A percentile compares a stretch with the other conserved stretches of the same genome.
Evolutionary conservation across 2,888 invertebrate species (phyloP).

Genomic region (Protophormia terraenovae): DNA sequence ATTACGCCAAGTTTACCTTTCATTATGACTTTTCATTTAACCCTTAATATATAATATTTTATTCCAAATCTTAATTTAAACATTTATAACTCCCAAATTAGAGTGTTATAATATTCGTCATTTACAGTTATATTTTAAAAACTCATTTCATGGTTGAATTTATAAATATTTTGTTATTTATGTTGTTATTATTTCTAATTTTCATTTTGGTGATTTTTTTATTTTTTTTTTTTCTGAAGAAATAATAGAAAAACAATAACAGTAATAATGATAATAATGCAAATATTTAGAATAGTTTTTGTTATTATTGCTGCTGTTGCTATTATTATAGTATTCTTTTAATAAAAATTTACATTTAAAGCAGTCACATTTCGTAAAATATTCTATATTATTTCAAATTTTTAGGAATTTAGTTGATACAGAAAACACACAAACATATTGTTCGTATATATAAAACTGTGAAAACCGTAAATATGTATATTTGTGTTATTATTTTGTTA

Average conservation of each 20-base stretch:
- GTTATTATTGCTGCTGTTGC: neutral
- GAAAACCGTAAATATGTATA: neutral
- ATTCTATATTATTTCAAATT: neutral
- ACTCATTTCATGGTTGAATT: too few relatives aligned
- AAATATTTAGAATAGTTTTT: slow-evolving; percentile 36
- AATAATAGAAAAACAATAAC: slow-evolving; percentile 34
- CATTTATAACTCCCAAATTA: neutral
- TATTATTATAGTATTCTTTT: slow-evolving; percentile 3
- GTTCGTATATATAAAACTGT: too few relatives aligned
- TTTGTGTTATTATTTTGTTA: slow-evolving; percentile 15
- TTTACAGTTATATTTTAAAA: neutral
- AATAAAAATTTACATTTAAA: neutral
- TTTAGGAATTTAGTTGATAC: neutral
- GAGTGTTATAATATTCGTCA: neutral
- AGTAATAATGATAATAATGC: slow-evolving; percentile 49
- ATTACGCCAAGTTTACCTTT: too few relatives aligned
- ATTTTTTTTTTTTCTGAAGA: neutral
- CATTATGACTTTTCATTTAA: too few relatives aligned
- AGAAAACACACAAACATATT: neutral
- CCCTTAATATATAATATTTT: too few relatives aligned
- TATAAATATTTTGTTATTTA: neutral
- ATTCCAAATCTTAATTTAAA: too few relatives aligned
- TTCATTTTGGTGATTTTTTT: slow-evolving; percentile 46
- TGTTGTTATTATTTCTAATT: slow-evolving; percentile 46
- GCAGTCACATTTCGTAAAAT: neutral